Base-by-base conservation (phyloP, 2,888 invertebrate species). In the Byasa hedistus region DNA sequence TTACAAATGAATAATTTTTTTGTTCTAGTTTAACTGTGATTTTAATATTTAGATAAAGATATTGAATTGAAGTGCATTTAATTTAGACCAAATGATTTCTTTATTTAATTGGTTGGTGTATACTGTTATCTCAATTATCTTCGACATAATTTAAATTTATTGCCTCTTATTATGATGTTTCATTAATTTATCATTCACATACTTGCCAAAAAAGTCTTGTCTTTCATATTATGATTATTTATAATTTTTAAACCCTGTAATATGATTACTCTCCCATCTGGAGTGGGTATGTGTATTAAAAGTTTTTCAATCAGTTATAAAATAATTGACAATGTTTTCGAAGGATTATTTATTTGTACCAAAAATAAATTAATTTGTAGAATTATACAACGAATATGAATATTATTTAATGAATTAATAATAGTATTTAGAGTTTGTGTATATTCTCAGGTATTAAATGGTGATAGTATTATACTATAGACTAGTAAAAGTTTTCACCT, bases 21-120 rank as follows among this genome's bases (percentile, higher is more conserved):
- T 84, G 82, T 86, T 89, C 88, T 88, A 87, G 89, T 89, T 88
- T 88, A 87, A 85, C 91, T 91, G 91, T 91, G 90, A 91, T 91
- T 85, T 85, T 82, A 84, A 79, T 84, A 81, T 83, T 83, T 87
- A 87, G 85, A 73, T 78, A 83, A 82, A 82, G 78, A 77, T 80
- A 78, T 81, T 80, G 81, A 83, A 83, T 84, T 84, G 76, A 79
- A 81, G 79, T 89, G 91, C 91, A 91, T 91, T 91, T 91, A 90
- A 80, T 83, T 85, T 82, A 82, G 78, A 87, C 89, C 89, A 90
- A 87, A 90, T 82, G 80, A 79, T 79, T 73, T 72, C 75, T 84
- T 80, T 78, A 73, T 82, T 83, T 79, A 65, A 69, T 71, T 65
- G 61, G 55, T 70, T 61, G 63, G 59, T 32, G 66, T 76, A 69